Conservation (phyloP, 2,888 invertebrate genomes). For the Abscondita cerata region DNA sequence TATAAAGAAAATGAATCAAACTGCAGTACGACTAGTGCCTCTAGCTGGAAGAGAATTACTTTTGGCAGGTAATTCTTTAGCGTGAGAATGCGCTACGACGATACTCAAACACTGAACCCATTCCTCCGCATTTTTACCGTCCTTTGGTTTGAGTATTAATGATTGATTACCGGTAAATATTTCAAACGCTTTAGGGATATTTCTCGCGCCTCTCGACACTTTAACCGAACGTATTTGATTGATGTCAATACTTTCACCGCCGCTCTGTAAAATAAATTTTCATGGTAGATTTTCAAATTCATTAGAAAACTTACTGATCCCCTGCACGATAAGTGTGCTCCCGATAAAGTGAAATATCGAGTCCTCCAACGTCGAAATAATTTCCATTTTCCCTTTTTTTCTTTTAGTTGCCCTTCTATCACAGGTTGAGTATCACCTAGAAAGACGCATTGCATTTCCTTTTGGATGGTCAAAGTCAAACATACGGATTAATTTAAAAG, state of each 20-base stretch:
- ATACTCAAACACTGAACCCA: slow-evolving; percentile 96
- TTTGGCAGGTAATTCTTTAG: slow-evolving; percentile 62
- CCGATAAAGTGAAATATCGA: slow-evolving; percentile 91
- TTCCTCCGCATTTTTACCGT: slow-evolving; percentile 93
- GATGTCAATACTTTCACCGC: slow-evolving; percentile 86
- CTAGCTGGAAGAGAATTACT: slow-evolving; percentile 60
- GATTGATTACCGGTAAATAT: slow-evolving; percentile 95
- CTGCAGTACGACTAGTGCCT: slow-evolving; percentile 57
- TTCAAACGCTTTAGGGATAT: slow-evolving; percentile 95
- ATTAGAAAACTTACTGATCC: slow-evolving; percentile 70
- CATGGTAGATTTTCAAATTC: not conserved
- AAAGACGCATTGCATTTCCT: too few species aligned
- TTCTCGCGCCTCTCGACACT: slow-evolving; percentile 87
- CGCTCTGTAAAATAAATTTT: slow-evolving; percentile 67
- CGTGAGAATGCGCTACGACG: slow-evolving; percentile 87
- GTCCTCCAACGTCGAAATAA: slow-evolving; percentile 92
- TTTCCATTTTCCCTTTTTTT: slow-evolving; percentile 92
- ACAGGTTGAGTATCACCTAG: slow-evolving; percentile 82
- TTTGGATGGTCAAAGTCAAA: too few species aligned
- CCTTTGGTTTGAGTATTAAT: slow-evolving; percentile 91
- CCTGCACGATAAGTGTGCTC: slow-evolving; percentile 87
- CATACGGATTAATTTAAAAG: too few species aligned
- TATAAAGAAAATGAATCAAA: slow-evolving; percentile 25
- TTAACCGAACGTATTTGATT: slow-evolving; percentile 95
- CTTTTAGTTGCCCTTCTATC: slow-evolving; percentile 89